A percentile compares a stretch with the other conserved stretches of the same genome.
Evolutionary conservation across 2,888 invertebrate species (phyloP).

Genomic region (Meliscaeva auricollis): DNA sequence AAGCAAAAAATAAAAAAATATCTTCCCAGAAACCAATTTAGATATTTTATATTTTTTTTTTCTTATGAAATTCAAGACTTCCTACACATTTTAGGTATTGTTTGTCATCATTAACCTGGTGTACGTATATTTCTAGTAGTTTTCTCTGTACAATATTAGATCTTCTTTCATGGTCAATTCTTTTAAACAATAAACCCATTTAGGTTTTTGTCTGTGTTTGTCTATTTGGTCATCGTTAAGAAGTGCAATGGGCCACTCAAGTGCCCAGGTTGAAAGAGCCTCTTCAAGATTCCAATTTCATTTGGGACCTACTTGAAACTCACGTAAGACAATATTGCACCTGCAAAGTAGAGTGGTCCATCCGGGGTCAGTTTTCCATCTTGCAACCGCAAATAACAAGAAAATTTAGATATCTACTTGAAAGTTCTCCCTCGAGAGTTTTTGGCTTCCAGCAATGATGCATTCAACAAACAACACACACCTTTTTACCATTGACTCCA

Average conservation of each 20-base stretch:
- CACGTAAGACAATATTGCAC: slow-evolving; percentile 70
- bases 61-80: slow-evolving; percentile 52
- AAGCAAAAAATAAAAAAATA: background rate
- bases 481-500: background rate
- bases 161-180: slow-evolving; percentile 34
- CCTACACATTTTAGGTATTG: background rate
- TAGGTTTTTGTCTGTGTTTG: slow-evolving; percentile 23
- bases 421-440: slow-evolving; percentile 50
- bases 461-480: slow-evolving; percentile 10
- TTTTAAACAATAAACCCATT: slow-evolving; percentile 63
- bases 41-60: slow-evolving; percentile 4
- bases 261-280: slow-evolving; percentile 5
- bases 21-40: slow-evolving; percentile 49
- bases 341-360: slow-evolving; percentile 41
- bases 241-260: slow-evolving; percentile 33
- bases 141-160: background rate
- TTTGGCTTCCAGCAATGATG: slow-evolving; percentile 6
- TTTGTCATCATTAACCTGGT: slow-evolving; percentile 50
- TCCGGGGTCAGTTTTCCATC: slow-evolving; percentile 41
- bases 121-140: background rate
- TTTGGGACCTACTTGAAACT: slow-evolving; percentile 42
- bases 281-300: slow-evolving; percentile 67
- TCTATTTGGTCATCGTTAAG: slow-evolving; percentile 49
- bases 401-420: slow-evolving; percentile 38
- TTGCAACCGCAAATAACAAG: slow-evolving; percentile 48